Evolutionary conservation across 2,888 invertebrate species (phyloP), one percentile per base, ranked within the genome.

Genomic region (Mongoloraphidia duomilia): DNA sequence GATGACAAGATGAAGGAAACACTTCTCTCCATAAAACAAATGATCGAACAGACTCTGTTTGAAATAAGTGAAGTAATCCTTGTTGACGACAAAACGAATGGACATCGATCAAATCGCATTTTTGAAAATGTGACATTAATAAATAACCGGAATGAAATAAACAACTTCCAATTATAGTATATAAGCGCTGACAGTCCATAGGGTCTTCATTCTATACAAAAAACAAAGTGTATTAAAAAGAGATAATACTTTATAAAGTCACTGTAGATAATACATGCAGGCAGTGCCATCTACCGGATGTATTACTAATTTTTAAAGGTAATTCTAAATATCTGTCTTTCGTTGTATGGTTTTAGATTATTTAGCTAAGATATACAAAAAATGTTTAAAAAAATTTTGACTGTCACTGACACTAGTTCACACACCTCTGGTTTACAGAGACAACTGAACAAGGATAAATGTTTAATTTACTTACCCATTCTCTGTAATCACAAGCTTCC

Each of bases 401-500:
- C 17, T 17, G 17, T 4, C 4, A n/a, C n/a, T n/a, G n/a, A n/a
- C n/a, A n/a, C n/a, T n/a, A n/a, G n/a, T n/a, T n/a, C n/a, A n/a
- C n/a, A n/a, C n/a, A n/a, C n/a, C n/a, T n/a, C n/a, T n/a, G n/a
- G n/a, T n/a, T n/a, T n/a, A n/a, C n/a, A n/a, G n/a, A n/a, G n/a
- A n/a, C n/a, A n/a, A n/a, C n/a, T n/a, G n/a, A n/a, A n/a, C n/a
- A n/a, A n/a, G n/a, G n/a, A n/a, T n/a, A 6, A 1, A 6, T 26
- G 3, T 6, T 26, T 46, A 51, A 47, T 41, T 44, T 56, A 56
- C 69, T 63, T 65, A 84, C 84, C 86, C 87, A 86, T 69, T 89
- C 89, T 58, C 86, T 76, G 65, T 90, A 91, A 70, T 93, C 92
- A 68, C 88, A 88, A 11, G 92, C 86, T 69, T 92, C 91, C 66